A percentile compares a stretch with the other conserved stretches of the same genome.
phyloP scores from a whole-genome alignment of 2,888 invertebrate species.

The Agriopis aurantiaria region DNA sequence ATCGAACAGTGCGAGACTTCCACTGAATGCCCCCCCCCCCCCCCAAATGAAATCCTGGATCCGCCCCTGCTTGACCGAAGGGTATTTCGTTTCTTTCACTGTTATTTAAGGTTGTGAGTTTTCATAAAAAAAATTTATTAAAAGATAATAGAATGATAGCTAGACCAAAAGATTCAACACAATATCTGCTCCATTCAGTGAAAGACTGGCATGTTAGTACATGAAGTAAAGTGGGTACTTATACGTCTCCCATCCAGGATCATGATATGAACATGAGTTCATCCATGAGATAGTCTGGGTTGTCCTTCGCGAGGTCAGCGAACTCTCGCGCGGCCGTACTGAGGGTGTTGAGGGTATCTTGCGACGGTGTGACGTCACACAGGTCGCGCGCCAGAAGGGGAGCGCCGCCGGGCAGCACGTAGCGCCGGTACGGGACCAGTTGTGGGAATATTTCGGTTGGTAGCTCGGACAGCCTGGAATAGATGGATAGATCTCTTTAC shows the following conservation, averaged over 20 bases:
- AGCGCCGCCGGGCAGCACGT: slow-evolving; percentile 65
- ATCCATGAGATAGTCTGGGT: slow-evolving; percentile 65
- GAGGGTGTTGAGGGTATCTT: slow-evolving; percentile 2
- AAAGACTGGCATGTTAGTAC: neutral
- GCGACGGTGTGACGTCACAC: slow-evolving; percentile 18
- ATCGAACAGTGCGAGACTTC: no score
- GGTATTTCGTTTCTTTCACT: no score
- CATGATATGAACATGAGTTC: slow-evolving; percentile 54
- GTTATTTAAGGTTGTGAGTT: no score
- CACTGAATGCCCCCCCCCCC: no score
- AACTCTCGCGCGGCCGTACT: slow-evolving; percentile 35
- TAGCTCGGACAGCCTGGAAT: slow-evolving; percentile 56
- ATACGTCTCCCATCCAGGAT: neutral
- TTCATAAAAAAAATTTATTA: no score
- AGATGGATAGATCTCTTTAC: neutral
- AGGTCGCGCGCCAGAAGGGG: slow-evolving; percentile 56
- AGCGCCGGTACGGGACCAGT: slow-evolving; percentile 70
- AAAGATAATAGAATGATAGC: no score
- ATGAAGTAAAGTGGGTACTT: neutral
- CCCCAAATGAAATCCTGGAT: no score
- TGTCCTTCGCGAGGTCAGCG: slow-evolving; percentile 48
- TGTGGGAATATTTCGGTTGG: slow-evolving; percentile 58
- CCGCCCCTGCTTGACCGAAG: no score
- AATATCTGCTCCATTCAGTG: no score
- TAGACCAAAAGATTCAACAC: no score